Conservation (phyloP, 2,888 invertebrate species). For the Ichneumoninae sp. region DNA sequence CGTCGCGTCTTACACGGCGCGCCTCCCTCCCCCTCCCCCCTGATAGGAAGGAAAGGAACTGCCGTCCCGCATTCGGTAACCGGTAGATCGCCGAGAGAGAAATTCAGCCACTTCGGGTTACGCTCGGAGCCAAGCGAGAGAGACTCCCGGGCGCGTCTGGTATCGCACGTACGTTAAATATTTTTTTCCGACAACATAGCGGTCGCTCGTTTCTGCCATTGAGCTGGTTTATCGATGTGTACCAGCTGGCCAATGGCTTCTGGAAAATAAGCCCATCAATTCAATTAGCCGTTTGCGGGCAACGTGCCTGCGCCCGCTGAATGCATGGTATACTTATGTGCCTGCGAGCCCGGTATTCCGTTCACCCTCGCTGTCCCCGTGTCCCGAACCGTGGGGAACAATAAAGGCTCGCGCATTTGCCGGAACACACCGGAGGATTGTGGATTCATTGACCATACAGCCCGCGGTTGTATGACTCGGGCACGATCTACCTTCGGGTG, state of each 20-base stretch:
- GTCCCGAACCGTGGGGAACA: slow-evolving; percentile 51
- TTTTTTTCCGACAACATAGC: neutral
- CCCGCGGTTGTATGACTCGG: neutral
- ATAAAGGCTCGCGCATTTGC: slow-evolving; percentile 52
- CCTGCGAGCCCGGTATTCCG: slow-evolving; percentile 37
- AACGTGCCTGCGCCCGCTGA: slow-evolving; percentile 34
- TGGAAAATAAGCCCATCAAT: slow-evolving; percentile 50
- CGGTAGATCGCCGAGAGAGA: slow-evolving; percentile 37
- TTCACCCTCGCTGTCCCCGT: slow-evolving; percentile 34
- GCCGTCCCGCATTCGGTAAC: neutral
- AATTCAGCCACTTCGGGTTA: neutral
- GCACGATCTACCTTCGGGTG: slow-evolving; percentile 9
- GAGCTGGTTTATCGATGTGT: slow-evolving; percentile 19
- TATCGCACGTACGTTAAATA: slow-evolving; percentile 8
- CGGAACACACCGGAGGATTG: slow-evolving; percentile 30
- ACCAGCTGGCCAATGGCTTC: slow-evolving; percentile 42
- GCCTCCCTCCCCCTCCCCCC: neutral
- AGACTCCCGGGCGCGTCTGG: neutral
- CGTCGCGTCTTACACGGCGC: slow-evolving; percentile 28
- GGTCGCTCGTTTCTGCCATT: neutral
- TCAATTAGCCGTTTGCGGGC: slow-evolving; percentile 49
- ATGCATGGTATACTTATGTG: slow-evolving; percentile 33
- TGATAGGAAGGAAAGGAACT: slow-evolving; percentile 32
- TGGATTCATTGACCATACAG: slow-evolving; percentile 25
- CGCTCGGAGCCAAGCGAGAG: neutral